Base-by-base conservation (phyloP, 1,140 invertebrate species). In the Lasioglossum albipes region DNA sequence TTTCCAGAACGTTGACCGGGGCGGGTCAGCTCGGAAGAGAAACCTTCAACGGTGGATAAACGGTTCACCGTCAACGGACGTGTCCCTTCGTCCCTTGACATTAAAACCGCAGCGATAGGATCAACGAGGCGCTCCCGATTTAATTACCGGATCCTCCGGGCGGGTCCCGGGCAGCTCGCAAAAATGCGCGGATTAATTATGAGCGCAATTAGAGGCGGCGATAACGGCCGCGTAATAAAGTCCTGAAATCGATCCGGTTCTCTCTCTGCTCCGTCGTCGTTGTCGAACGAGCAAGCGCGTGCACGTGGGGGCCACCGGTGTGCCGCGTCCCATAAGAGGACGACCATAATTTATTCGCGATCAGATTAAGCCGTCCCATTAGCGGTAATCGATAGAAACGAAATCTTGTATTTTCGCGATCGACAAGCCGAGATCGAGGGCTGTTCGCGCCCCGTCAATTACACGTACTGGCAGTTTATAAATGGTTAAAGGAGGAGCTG, bases 151-250 rank as follows among this genome's bases (percentile, higher is more conserved):
- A 59, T 71, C 18, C 61, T 9, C 22, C 64, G 18, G 20, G 6
- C 12, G 72, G 49, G 54, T 7, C 5, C 9, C n/a, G 27, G 52
- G 3, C 52, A 16, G 52, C 52, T 5, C 31, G 69, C 6, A 79
- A 79, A 79, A 79, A 79, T 79, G 36, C 70, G 31, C 49, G 64
- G 77, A 79, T 79, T 79, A 79, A 79, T 79, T 79, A 79, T 79
- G 70, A 73, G 61, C 70, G 77, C 77, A 79, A 79, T 79, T 79
- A 79, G 77, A 79, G 62, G 70, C 77, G 70, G 22, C 77, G 70
- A 79, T 79, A 79, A 73, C 77, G 70, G 64, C 12, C 36, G 62
- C 70, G 41, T 66, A 79, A 79, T 73, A 79, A 79, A 79, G 77
- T 79, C 49, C 68, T 66, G 77, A 79, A 73, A 79, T 79, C 77